Base-by-base conservation (phyloP, 2,113 vertebrate genomes). In the rat (Rattus norvegicus) region DNA sequence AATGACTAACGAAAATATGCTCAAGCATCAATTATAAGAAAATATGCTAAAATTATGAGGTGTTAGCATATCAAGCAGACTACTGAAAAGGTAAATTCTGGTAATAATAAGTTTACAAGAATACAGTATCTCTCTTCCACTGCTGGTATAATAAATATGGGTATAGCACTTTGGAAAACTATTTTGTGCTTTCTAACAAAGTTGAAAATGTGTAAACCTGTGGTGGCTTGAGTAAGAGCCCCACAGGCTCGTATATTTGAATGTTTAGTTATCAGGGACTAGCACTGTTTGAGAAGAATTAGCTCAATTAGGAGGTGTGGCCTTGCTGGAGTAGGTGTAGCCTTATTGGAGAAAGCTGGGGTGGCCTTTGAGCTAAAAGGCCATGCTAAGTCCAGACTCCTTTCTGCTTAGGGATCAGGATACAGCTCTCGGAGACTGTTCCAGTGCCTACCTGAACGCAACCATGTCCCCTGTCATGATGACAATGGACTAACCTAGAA, bases 1-100 rank as follows among this genome's bases (percentile, higher is more conserved):
- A 93, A 63, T 54, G 72, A 72, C n/a, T 84, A 92, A 89, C 54
- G 28, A 86, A 95, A 96, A 85, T 28, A 95, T 80, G 43, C 49
- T 96, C 43, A 76, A 80, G 79, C 22, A 47, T 93, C 73, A 79
- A 22, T 39, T 43, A 79, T 70, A 96, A 95, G 67, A 90, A 86
- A 86, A 43, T 24, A 92, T 90, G 63, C 63, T 59, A 43, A 94
- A 94, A 90, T 90, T 6, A 84, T 84, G 72, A 47, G 36, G 43
- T 73, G 80, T 76, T 76, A 92, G 24, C 85, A 83, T 10, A 70
- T 43, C n/a, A 22, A 90, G 67, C 9, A 75, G 49, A 76, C 4
- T 69, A 84, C 47, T 93, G 36, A 90, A 93, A 92, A 93, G 43
- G 90, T 47, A 52, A 89, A 92, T 24, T 76, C 22, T 7, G 28